A percentile compares a stretch with the other conserved stretches of the same genome.
phyloP scores from a whole-genome alignment of 2,888 invertebrate genomes.

The Electrophaes corylata region DNA sequence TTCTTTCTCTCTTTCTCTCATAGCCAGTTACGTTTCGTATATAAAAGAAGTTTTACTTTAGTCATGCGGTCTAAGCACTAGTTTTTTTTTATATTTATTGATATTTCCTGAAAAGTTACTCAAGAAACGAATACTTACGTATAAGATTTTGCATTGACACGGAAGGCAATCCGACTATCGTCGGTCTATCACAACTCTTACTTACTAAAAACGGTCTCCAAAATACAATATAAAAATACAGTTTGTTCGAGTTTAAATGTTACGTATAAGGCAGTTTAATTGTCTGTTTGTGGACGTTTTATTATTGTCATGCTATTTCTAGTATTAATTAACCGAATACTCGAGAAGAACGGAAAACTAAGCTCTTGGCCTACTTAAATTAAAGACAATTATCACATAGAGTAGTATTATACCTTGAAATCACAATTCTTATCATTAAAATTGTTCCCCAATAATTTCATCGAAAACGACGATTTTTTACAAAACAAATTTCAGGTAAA shows the following conservation, averaged over 20 bases:
- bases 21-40: no score
- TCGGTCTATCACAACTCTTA: conserved; percentile 69
- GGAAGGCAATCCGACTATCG: conserved; percentile 60
- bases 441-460: conserved; percentile 78
- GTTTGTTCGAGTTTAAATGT: conserved; percentile 57
- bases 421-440: conserved; percentile 79
- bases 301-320: conserved; percentile 67
- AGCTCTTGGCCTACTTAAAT: conserved; percentile 65
- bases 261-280: conserved; percentile 61
- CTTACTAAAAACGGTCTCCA: conserved; percentile 52
- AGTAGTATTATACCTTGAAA: conserved; percentile 76
- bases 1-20: no score
- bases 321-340: conserved; percentile 27
- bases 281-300: conserved; percentile 52
- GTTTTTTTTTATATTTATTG: not conserved
- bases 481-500: conserved; percentile 74
- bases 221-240: conserved; percentile 53
- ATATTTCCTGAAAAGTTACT: conserved; percentile 29
- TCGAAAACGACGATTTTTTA: conserved; percentile 66
- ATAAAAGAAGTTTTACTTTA: no score
- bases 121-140: conserved; percentile 25
- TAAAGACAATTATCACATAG: conserved; percentile 79
- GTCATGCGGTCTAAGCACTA: no score
- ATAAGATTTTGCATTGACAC: conserved; percentile 55
- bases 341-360: conserved; percentile 66